Conservation (phyloP, 2,113 vertebrate species). For the Phodopus roborovskii region DNA sequence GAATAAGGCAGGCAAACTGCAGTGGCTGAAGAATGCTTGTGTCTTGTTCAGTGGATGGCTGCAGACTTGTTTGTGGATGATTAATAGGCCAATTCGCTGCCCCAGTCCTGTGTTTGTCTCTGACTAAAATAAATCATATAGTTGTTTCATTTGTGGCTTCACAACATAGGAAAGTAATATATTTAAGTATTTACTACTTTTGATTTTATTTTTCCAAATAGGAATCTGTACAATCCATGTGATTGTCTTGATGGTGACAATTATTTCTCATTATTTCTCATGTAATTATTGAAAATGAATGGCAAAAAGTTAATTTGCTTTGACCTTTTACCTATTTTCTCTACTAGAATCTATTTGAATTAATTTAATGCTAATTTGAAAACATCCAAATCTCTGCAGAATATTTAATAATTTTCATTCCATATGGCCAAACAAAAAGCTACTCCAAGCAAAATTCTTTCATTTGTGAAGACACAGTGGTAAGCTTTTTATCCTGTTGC, state of each 20-base stretch:
- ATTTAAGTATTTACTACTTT: constrained; percentile 41
- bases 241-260: neutral
- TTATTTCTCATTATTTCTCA: neutral
- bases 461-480: constrained; percentile 73
- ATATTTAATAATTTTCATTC: constrained; percentile 78
- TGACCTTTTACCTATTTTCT: constrained; percentile 42
- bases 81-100: neutral
- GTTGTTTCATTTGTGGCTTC: constrained; percentile 31
- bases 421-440: constrained; percentile 86
- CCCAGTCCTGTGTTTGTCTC: neutral
- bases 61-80: neutral
- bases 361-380: constrained; percentile 88
- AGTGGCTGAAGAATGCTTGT: neutral
- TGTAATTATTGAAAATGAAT: neutral
- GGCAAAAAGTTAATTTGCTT: constrained; percentile 4
- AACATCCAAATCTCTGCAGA: constrained; percentile 78
- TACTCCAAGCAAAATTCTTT: constrained; percentile 85
- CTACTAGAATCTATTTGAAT: constrained; percentile 80
- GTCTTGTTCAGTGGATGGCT: neutral
- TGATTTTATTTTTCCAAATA: neutral
- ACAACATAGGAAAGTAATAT: neutral
- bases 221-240: neutral
- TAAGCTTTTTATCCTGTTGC: constrained; percentile 76
- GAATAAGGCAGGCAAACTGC: neutral
- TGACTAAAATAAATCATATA: neutral